A percentile compares a stretch with the other conserved stretches of the same genome.
These are phyloP conservation scores for Pseudomyrmex dendroicus DNA, from an alignment of 1,140 invertebrate genomes.

Conservation along the genomic window DNA sequence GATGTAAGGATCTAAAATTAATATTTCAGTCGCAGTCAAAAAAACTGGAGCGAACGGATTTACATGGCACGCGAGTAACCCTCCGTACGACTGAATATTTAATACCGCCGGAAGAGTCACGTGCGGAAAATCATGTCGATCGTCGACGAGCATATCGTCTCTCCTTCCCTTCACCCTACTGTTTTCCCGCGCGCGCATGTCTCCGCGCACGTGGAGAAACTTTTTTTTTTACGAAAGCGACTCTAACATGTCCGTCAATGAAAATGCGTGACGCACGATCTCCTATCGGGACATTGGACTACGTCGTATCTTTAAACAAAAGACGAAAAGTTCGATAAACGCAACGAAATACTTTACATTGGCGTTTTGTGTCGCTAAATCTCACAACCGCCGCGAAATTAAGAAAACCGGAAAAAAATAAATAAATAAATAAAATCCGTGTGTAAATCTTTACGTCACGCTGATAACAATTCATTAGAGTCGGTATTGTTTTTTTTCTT, in stretches of 20 bases:
- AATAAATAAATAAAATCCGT: no score
- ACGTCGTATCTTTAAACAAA: neutral
- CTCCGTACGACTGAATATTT: constrained; percentile 34
- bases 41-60: constrained; percentile 23
- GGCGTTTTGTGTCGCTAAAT: neutral
- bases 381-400: no score
- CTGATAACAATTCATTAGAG: no score
- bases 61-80: constrained; percentile 9
- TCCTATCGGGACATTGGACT: neutral
- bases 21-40: neutral
- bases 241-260: constrained; percentile 3
- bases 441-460: no score
- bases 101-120: constrained; percentile 45
- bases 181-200: neutral
- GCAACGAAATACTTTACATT: constrained; percentile 9
- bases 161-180: neutral
- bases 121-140: constrained; percentile 39
- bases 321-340: constrained; percentile 6
- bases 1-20: constrained; percentile 28
- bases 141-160: constrained; percentile 22
- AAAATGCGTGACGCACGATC: constrained; percentile 1
- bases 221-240: constrained; percentile 14
- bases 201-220: neutral
- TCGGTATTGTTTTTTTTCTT: no score
- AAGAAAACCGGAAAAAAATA: no score